phyloP scores from a whole-genome alignment of 2,888 invertebrate genomes.

The Enchytraeus crypticus region DNA sequence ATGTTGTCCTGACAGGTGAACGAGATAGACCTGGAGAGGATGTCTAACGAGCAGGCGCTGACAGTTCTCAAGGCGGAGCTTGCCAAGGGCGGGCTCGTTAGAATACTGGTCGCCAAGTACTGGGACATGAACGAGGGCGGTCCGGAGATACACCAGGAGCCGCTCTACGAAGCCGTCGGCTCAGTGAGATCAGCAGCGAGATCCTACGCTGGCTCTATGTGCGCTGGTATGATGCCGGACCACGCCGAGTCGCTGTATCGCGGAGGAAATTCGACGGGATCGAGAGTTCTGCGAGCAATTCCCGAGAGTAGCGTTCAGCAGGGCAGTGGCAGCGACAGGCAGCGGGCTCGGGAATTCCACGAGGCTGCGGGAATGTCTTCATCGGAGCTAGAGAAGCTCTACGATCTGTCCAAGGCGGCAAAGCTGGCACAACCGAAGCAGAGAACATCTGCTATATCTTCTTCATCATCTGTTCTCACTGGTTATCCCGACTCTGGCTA shows the following conservation, averaged over 20 bases:
- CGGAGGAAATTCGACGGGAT: background rate
- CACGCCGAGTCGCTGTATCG: background rate
- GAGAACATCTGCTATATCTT: background rate
- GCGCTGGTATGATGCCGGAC: background rate
- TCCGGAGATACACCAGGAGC: background rate
- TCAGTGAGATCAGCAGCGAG: background rate
- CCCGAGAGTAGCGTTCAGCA: background rate
- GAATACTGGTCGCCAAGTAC: constrained; percentile 13
- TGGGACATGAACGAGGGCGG: constrained; percentile 8
- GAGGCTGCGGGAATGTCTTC: constrained; percentile 4
- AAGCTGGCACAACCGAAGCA: background rate
- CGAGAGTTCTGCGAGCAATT: background rate
- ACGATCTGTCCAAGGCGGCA: background rate
- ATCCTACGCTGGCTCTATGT: background rate
- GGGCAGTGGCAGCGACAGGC: too few species aligned
- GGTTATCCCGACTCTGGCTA: constrained; percentile 4
- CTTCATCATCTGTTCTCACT: constrained; percentile 1
- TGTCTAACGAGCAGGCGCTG: constrained; percentile 12
- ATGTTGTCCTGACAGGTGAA: too few species aligned
- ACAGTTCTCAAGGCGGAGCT: constrained; percentile 8
- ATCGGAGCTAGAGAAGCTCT: background rate
- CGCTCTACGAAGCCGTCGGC: constrained; percentile 1
- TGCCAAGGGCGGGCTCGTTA: constrained; percentile 7
- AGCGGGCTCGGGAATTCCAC: background rate
- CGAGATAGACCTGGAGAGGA: constrained; percentile 9